Conservation (phyloP, 1,140 invertebrate species). For the Tetragonula clypearis region DNA sequence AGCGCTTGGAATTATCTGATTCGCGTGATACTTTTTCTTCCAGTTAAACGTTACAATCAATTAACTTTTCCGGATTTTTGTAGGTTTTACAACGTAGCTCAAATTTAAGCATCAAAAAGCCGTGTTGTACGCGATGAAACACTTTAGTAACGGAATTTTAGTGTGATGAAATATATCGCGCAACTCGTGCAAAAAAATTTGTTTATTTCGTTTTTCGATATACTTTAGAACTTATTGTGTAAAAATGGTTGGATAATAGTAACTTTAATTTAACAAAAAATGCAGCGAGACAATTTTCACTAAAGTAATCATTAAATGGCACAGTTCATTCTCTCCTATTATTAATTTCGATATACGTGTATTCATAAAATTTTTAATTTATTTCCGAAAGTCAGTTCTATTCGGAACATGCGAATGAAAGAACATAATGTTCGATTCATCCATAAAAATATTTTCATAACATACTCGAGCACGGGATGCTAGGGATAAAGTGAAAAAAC, state of each 20-base stretch:
- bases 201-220: neutral
- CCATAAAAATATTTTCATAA: slow-evolving; percentile 17
- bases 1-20: neutral
- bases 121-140: neutral
- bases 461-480: neutral
- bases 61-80: neutral
- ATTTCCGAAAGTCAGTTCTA: neutral
- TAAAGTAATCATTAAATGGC: too few species aligned
- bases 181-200: neutral
- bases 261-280: neutral
- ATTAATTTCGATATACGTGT: neutral
- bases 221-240: neutral
- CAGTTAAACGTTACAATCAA: neutral
- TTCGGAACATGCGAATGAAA: neutral
- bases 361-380: neutral
- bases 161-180: neutral
- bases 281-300: neutral
- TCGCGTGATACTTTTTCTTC: neutral
- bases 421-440: neutral
- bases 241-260: neutral
- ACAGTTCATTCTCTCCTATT: neutral
- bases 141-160: neutral
- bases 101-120: neutral
- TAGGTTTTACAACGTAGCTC: neutral
- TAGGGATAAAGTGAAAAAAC: neutral